Conservation (phyloP, 2,113 vertebrate species). For the Leiothrix lutea region DNA sequence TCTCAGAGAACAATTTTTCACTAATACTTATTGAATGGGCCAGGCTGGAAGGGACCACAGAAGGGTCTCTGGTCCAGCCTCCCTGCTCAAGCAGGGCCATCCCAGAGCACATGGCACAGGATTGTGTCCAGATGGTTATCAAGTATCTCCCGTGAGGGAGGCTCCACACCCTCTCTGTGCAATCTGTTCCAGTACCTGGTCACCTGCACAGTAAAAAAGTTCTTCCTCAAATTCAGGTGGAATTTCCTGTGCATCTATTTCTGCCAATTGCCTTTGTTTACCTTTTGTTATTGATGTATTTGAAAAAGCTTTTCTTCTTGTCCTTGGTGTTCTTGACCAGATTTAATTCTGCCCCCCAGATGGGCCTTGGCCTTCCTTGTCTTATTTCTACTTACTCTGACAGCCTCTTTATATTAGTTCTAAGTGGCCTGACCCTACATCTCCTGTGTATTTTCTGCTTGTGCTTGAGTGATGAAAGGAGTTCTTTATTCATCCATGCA, state of each 20-base stretch:
- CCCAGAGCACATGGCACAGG: not conserved
- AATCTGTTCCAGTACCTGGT: not conserved
- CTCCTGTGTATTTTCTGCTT: not conserved
- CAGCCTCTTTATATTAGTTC: not conserved
- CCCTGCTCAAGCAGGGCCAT: not conserved
- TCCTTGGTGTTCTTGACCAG: not conserved
- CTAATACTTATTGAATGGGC: not conserved
- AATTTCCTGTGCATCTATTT: not conserved
- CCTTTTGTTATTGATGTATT: not conserved
- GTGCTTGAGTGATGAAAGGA: not conserved
- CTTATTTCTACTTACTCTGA: not conserved
- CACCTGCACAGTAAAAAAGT: not conserved
- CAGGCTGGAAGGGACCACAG: not conserved
- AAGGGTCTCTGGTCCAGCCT: not conserved
- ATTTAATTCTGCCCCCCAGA: not conserved
- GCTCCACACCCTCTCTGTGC: not conserved
- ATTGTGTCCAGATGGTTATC: not conserved
- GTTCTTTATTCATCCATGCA: not conserved
- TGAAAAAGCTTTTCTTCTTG: not conserved
- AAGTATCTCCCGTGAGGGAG: not conserved
- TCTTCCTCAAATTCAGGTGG: not conserved
- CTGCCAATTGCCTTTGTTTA: not conserved
- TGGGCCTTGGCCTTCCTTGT: not conserved
- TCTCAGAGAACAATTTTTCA: not conserved
- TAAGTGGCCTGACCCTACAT: not conserved